phyloP scores from a whole-genome alignment of 2,888 invertebrate species.

The Zygogramma bicolorata region DNA sequence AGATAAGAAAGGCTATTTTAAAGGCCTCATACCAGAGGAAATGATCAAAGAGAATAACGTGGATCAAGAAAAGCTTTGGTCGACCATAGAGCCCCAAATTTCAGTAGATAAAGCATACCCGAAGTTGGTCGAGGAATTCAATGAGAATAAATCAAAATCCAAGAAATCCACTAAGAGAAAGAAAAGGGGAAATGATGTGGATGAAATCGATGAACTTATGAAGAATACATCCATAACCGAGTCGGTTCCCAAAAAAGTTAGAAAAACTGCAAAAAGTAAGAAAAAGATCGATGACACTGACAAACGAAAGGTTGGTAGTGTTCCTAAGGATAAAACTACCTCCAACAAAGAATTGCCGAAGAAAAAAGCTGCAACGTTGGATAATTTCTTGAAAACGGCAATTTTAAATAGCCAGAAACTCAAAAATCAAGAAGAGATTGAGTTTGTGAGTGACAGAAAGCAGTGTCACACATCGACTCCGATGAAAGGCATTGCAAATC shows the following conservation, averaged over 20 bases:
- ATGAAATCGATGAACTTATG: conserved; percentile 47
- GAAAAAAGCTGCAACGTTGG: conserved; percentile 51
- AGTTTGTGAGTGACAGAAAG: conserved; percentile 4
- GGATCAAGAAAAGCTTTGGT: conserved; percentile 69
- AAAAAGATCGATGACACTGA: background rate
- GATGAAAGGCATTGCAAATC: conserved; percentile 30
- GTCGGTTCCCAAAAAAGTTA: conserved; percentile 53
- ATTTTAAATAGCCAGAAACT: conserved; percentile 53
- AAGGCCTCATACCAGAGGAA: conserved; percentile 72
- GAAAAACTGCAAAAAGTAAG: conserved; percentile 51
- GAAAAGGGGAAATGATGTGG: conserved; percentile 46
- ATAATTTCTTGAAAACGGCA: conserved; percentile 57
- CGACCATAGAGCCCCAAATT: conserved; percentile 78
- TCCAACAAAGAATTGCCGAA: too few relatives aligned
- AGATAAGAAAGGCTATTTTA: conserved; percentile 71
- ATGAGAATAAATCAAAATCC: conserved; percentile 69
- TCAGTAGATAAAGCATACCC: conserved; percentile 75
- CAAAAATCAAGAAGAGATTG: conserved; percentile 43
- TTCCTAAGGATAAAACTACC: conserved; percentile 20
- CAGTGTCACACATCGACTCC: conserved; percentile 51
- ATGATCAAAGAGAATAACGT: conserved; percentile 69
- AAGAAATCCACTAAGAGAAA: conserved; percentile 55
- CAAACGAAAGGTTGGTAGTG: background rate
- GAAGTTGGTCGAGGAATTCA: conserved; percentile 71
- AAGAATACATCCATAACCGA: conserved; percentile 56